phyloP scores from a whole-genome alignment of 2,113 vertebrate genomes.

The Capreolus pygargus region DNA sequence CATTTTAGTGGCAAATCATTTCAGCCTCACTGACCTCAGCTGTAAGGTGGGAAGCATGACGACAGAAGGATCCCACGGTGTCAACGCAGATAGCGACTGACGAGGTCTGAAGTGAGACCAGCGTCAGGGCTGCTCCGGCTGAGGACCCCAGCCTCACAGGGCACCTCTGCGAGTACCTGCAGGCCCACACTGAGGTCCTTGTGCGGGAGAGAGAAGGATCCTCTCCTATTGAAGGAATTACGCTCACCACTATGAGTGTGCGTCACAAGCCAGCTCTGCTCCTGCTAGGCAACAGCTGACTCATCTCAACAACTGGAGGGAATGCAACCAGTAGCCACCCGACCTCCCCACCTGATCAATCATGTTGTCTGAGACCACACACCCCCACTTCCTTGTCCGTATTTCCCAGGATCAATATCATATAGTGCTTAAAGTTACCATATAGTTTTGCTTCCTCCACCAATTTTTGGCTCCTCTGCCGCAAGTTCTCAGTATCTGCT shows the following conservation, averaged over 20 bases:
- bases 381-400: accelerated
- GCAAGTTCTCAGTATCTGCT: constrained; percentile 94
- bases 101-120: background rate
- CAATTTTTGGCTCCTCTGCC: constrained; percentile 93
- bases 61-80: background rate
- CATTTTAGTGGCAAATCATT: background rate
- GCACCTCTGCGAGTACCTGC: accelerated
- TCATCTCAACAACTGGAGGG: accelerated
- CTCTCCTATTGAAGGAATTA: accelerated
- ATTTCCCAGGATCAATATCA: background rate
- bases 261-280: background rate
- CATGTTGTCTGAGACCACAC: accelerated
- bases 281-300: background rate
- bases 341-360: accelerated
- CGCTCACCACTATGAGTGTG: accelerated
- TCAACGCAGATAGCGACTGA: accelerated
- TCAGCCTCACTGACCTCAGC: background rate
- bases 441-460: constrained; percentile 95
- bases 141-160: accelerated
- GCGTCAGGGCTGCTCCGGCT: accelerated
- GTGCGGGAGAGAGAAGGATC: accelerated
- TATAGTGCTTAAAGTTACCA: constrained; percentile 77
- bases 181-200: accelerated
- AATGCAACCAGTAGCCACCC: accelerated
- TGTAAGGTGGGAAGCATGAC: background rate